Conservation (phyloP, 2,113 vertebrate species). For the Tragelaphus strepsiceros region DNA sequence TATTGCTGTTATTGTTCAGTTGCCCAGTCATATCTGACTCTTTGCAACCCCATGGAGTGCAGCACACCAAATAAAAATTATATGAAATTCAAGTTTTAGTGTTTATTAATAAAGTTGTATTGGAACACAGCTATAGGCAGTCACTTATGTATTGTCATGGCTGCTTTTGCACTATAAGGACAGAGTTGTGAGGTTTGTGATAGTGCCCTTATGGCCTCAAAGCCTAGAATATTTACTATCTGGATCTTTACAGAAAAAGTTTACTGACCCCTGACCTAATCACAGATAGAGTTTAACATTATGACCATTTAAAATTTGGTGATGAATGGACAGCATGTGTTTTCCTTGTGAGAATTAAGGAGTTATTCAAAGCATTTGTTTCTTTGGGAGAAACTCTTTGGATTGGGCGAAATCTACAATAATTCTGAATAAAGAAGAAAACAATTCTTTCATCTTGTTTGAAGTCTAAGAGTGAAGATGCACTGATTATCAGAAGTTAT, state of each 20-base stretch:
- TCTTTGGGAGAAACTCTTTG: slow-evolving; percentile 18
- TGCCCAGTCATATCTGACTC: neutral
- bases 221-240: neutral
- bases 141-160: neutral
- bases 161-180: neutral
- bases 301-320: slow-evolving; percentile 10
- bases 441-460: slow-evolving; percentile 65
- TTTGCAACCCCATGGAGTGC: neutral
- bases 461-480: slow-evolving; percentile 57
- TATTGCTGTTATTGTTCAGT: neutral
- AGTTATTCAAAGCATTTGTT: neutral
- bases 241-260: neutral
- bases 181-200: neutral
- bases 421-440: slow-evolving; percentile 64
- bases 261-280: neutral
- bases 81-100: neutral
- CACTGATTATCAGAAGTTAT: slow-evolving; percentile 42
- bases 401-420: slow-evolving; percentile 2
- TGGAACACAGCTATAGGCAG: neutral
- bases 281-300: neutral
- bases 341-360: slow-evolving; percentile 32
- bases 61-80: neutral
- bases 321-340: neutral
- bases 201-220: neutral
- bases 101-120: neutral